Evolutionary conservation across 2,113 vertebrate genomes (phyloP).

Genomic region (Neolamprologus sp.): DNA sequence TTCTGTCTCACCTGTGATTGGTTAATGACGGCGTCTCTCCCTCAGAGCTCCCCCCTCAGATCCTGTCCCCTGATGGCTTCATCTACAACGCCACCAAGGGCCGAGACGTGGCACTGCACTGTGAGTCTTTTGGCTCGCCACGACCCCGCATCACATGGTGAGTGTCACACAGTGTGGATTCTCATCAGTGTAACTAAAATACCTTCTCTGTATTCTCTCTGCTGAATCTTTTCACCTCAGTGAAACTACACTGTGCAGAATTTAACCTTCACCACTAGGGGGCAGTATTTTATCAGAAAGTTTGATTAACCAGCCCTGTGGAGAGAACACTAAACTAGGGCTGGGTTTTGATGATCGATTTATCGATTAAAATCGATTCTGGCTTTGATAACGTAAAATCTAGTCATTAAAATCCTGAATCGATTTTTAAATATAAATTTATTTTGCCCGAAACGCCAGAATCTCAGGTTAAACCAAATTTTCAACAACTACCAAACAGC

Average conservation of each 20-base stretch:
- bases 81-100: slow-evolving; percentile 70
- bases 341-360: neutral
- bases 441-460: no score
- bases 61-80: slow-evolving; percentile 69
- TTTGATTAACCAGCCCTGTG: neutral
- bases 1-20: neutral
- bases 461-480: no score
- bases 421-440: no score
- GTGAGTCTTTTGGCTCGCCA: slow-evolving; percentile 79
- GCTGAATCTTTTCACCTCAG: neutral
- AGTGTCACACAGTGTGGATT: slow-evolving; percentile 47
- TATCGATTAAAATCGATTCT: neutral
- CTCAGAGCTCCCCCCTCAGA: slow-evolving; percentile 80
- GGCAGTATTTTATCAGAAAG: neutral
- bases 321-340: neutral
- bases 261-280: neutral
- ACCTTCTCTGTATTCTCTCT: neutral
- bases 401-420: no score
- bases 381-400: no score
- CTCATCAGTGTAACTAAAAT: neutral
- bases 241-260: neutral
- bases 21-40: neutral
- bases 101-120: slow-evolving; percentile 56
- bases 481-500: no score
- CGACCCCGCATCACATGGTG: slow-evolving; percentile 78